These are phyloP conservation scores for Caenorhabditis angaria DNA, from an alignment of 2,888 invertebrate species.

Conservation along the genomic window DNA sequence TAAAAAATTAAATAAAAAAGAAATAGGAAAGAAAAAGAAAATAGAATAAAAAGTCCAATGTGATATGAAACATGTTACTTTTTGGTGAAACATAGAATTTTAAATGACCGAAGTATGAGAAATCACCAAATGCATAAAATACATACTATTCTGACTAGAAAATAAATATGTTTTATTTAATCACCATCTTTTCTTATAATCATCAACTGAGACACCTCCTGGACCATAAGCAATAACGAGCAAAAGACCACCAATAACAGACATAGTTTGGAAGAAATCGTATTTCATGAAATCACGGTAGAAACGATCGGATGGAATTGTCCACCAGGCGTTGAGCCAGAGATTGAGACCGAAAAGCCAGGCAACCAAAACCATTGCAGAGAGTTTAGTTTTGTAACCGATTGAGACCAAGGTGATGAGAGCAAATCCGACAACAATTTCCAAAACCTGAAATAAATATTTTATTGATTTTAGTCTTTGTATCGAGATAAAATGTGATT, in stretches of 20 bases:
- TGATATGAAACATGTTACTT: slow-evolving; percentile 22
- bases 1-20: slow-evolving; percentile 14
- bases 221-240: slow-evolving; percentile 98
- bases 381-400: slow-evolving; percentile 97
- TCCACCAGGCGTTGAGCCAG: slow-evolving; percentile 99
- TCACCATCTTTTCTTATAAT: slow-evolving; percentile 98
- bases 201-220: slow-evolving; percentile 98
- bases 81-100: slow-evolving; percentile 20
- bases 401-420: slow-evolving; percentile 95
- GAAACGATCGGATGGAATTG: slow-evolving; percentile 90
- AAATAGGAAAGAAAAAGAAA: not conserved
- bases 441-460: slow-evolving; percentile 72
- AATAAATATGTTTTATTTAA: slow-evolving; percentile 5
- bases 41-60: slow-evolving; percentile 13
- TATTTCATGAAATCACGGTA: slow-evolving; percentile 99
- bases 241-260: slow-evolving; percentile 93
- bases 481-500: too few species aligned
- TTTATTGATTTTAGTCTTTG: not conserved
- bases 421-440: slow-evolving; percentile 88
- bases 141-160: not conserved
- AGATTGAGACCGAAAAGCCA: slow-evolving; percentile 88
- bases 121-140: slow-evolving; percentile 5
- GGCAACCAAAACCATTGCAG: slow-evolving; percentile 89
- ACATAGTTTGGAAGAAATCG: slow-evolving; percentile 95
- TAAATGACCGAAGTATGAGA: slow-evolving; percentile 22